Base-by-base conservation (phyloP, 2,888 invertebrate genomes). In the Nomada fucata region DNA sequence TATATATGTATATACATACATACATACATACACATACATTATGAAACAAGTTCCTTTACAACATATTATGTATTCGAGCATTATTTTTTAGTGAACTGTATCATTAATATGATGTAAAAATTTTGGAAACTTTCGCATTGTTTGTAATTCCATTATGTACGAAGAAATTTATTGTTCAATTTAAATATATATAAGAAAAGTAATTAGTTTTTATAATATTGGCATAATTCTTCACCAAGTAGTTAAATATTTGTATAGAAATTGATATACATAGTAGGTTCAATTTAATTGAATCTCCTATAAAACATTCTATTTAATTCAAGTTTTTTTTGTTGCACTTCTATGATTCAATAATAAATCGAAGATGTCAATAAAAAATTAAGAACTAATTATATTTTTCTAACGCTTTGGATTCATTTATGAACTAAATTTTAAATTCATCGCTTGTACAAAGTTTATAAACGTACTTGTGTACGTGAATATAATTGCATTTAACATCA, bases 21-120 rank as follows among this genome's bases (percentile, higher is more conserved):
- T 7, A 42, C 11, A 15, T 15, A 53, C 5, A 36, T 36, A 36
- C 5, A 36, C 36, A 7, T 36, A 36, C 36, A 7, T 36, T n/a
- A 11, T 29, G n/a, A n/a, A 78, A 67, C 4, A 7, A 50, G 15
- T 53, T 65, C 44, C 13, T 64, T 76, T 23, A 26, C 36, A 52
- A 13, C 53, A 29, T 29, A 57, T 20, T 20, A 42, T 13, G 23
- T 44, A 60, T 18, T 52, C 23, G 23, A 60, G 20, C 23, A 42
- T 61, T 60, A 53, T n/a, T 29, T 50, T 44, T 13, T 7, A 64
- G 57, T 10, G 26, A 26, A 72, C 26, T 64, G 7, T 74, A 20
- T 44, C 20, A 55, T 36, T 53, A 64, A 36, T 26, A 52, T 53
- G 7, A 26, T 29, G 9, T 50, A 53, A 50, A 36, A 50, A 9